Evolutionary conservation across 2,888 invertebrate species (phyloP).

Genomic region (Cyclophora albipunctata): DNA sequence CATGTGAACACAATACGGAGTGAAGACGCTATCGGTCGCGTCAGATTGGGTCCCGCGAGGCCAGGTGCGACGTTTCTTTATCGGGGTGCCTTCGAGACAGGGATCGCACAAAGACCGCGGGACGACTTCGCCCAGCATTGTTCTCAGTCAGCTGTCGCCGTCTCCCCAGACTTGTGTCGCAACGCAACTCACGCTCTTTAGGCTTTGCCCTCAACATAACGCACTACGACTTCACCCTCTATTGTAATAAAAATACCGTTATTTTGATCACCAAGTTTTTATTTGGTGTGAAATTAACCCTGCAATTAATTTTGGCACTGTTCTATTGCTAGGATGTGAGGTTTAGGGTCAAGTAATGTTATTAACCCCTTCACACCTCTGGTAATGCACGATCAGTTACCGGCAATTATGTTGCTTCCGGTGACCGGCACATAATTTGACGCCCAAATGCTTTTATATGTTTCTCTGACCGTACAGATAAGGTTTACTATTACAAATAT

Average conservation of each 20-base stretch:
- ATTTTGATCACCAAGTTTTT: background rate
- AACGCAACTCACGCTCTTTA: slow-evolving; percentile 25
- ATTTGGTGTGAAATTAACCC: slow-evolving; percentile 14
- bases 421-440: slow-evolving; percentile 39
- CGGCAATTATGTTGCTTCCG: slow-evolving; percentile 64
- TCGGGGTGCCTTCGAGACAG: slow-evolving; percentile 45
- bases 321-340: slow-evolving; percentile 30
- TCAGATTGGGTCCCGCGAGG: slow-evolving; percentile 48
- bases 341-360: slow-evolving; percentile 65
- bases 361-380: slow-evolving; percentile 70
- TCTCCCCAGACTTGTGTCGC: slow-evolving; percentile 42
- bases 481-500: background rate
- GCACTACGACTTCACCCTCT: slow-evolving; percentile 3
- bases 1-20: slow-evolving; percentile 32
- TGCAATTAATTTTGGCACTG: slow-evolving; percentile 11
- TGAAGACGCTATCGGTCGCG: slow-evolving; percentile 29
- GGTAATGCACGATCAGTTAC: slow-evolving; percentile 63
- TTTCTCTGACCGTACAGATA: background rate
- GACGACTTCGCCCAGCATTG: slow-evolving; percentile 67
- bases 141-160: slow-evolving; percentile 67
- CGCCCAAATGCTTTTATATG: slow-evolving; percentile 25
- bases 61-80: slow-evolving; percentile 64
- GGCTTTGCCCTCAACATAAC: slow-evolving; percentile 8
- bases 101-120: slow-evolving; percentile 60
- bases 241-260: slow-evolving; percentile 4